Conservation (phyloP, 2,888 invertebrate species). For the Eilema griseolum region DNA sequence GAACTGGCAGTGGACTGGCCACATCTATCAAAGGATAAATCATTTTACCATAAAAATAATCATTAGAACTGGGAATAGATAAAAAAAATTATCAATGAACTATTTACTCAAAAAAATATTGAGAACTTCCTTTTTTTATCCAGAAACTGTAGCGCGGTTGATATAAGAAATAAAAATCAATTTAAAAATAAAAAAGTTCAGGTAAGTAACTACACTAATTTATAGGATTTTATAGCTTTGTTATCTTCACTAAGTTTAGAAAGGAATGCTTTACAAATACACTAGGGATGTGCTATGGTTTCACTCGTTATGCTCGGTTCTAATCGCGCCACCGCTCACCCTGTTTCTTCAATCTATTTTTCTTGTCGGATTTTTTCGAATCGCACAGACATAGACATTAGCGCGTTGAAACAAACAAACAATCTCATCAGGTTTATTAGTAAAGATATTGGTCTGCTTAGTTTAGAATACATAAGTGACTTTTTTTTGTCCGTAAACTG, state of each 20-base stretch:
- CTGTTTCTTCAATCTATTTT: neutral
- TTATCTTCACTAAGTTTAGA: neutral
- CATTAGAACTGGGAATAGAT: too few relatives aligned
- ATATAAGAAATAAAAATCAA: neutral
- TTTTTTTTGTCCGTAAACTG: neutral
- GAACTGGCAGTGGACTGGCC: too few relatives aligned
- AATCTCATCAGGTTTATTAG: neutral
- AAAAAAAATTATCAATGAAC: neutral
- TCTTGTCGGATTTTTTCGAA: neutral
- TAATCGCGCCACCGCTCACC: neutral
- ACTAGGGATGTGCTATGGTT: neutral
- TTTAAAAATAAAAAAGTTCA: neutral
- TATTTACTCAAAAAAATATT: neutral
- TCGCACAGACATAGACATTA: neutral
- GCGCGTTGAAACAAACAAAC: neutral
- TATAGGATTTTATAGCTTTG: slow-evolving; percentile 1
- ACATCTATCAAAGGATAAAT: too few relatives aligned
- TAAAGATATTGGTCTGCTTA: slow-evolving; percentile 4
- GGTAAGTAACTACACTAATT: neutral
- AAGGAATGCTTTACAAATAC: neutral
- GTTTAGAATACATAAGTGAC: slow-evolving; percentile 2
- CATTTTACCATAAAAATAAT: neutral
- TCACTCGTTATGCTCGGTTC: neutral
- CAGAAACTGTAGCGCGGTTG: neutral
- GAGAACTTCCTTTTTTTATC: neutral